A percentile compares a stretch with the other conserved stretches of the same genome.
Conservation (phyloP, 2,797 vertebrate genomes). For the Psittacula echo region DNA sequence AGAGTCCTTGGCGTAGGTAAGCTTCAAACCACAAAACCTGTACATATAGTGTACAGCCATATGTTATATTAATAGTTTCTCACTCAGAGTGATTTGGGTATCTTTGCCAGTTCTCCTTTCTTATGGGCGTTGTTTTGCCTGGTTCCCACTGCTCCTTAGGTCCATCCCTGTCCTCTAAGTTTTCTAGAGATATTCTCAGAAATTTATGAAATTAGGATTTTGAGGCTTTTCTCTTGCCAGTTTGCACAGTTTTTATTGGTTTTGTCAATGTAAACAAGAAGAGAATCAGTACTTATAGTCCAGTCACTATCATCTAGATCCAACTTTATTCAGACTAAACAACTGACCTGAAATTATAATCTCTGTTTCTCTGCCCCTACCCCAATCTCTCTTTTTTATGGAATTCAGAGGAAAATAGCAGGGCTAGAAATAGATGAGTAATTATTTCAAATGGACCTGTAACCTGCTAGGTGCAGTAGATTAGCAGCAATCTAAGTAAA, state of each 20-base stretch:
- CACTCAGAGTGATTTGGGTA: neutral
- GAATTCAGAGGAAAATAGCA: neutral
- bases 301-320: neutral
- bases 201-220: neutral
- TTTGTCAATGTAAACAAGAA: neutral
- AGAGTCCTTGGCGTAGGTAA: neutral
- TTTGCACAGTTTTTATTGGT: neutral
- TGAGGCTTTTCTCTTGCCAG: neutral
- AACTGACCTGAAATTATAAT: neutral
- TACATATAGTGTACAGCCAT: neutral
- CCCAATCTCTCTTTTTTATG: neutral
- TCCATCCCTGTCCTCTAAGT: neutral
- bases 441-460: slow-evolving; percentile 46
- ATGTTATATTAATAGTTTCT: neutral
- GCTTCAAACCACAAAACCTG: neutral
- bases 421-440: slow-evolving; percentile 20
- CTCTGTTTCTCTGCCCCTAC: neutral
- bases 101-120: neutral
- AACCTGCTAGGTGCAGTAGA: slow-evolving; percentile 17
- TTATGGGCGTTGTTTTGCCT: neutral
- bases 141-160: neutral
- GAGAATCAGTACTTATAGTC: neutral
- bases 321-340: neutral
- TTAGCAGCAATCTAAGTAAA: slow-evolving; percentile 53
- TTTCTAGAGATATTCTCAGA: neutral